phyloP scores from a whole-genome alignment of 2,113 vertebrate species.

The Edolisoma coerulescens region DNA sequence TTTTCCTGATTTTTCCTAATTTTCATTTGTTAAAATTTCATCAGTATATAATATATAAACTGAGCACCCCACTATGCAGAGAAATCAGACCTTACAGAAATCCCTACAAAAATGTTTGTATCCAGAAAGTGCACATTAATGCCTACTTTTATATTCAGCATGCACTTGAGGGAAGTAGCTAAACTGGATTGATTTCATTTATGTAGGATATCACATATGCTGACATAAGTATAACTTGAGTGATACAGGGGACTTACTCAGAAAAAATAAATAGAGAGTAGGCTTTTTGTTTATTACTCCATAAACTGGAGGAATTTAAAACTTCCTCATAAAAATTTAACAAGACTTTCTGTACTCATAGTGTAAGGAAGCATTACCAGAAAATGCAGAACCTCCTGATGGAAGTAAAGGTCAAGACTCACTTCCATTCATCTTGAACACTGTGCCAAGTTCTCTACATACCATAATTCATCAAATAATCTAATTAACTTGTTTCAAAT shows the following conservation, averaged over 20 bases:
- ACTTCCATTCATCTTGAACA: background rate
- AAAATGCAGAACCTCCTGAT: background rate
- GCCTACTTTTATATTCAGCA: background rate
- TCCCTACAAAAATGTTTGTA: background rate
- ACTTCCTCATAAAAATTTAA: background rate
- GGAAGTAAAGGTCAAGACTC: constrained; percentile 26
- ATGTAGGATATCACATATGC: background rate
- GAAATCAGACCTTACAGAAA: background rate
- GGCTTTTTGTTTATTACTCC: background rate
- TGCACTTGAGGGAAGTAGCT: background rate
- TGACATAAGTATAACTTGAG: background rate
- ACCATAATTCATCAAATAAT: constrained; percentile 52
- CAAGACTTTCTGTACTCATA: background rate
- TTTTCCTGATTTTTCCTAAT: background rate
- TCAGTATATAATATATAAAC: background rate
- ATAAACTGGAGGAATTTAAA: background rate
- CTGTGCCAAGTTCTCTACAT: background rate
- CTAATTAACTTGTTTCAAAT: constrained; percentile 43
- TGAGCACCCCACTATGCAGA: background rate
- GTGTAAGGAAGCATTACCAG: background rate
- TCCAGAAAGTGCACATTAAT: background rate
- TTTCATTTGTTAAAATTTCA: background rate
- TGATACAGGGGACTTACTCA: background rate
- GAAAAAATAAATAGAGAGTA: background rate
- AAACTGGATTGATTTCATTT: background rate